Evolutionary conservation across 2,113 vertebrate genomes (phyloP).

Genomic region (Neoarius graeffei): DNA sequence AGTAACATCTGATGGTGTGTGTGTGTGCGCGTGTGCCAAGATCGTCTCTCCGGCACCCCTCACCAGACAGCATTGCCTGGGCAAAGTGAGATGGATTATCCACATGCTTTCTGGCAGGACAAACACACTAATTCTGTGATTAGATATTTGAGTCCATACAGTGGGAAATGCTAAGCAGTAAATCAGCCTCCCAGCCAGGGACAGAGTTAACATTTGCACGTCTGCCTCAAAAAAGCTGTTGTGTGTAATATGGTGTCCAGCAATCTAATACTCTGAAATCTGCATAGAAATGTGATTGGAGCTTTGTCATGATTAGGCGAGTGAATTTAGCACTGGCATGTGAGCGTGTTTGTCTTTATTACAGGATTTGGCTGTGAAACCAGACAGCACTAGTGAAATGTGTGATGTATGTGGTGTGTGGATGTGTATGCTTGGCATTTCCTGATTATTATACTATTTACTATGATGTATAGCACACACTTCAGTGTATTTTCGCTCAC

Average conservation of each 20-base stretch:
- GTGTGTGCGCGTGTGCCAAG: slow-evolving; percentile 24
- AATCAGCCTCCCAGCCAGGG: slow-evolving; percentile 41
- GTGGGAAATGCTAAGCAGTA: slow-evolving; percentile 44
- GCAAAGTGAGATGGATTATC: slow-evolving; percentile 57
- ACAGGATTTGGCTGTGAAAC: neutral
- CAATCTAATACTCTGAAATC: slow-evolving; percentile 7
- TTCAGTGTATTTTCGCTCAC: neutral
- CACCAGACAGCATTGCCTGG: slow-evolving; percentile 43
- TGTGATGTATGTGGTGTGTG: slow-evolving; percentile 7
- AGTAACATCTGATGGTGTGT: slow-evolving; percentile 27
- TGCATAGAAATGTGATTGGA: slow-evolving; percentile 23
- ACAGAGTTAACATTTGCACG: slow-evolving; percentile 34
- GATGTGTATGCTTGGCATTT: neutral
- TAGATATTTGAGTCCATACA: slow-evolving; percentile 49
- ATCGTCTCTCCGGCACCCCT: slow-evolving; percentile 47
- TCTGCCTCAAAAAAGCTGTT: slow-evolving; percentile 19
- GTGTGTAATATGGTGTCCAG: slow-evolving; percentile 3
- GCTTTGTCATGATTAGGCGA: slow-evolving; percentile 26
- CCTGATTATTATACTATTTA: neutral
- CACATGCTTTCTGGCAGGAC: slow-evolving; percentile 40
- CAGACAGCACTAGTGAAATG: slow-evolving; percentile 9
- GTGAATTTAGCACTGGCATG: slow-evolving; percentile 3
- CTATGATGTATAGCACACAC: slow-evolving; percentile 15
- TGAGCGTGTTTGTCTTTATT: slow-evolving; percentile 33
- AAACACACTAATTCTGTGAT: slow-evolving; percentile 54